Evolutionary conservation across 2,113 vertebrate species (phyloP), one percentile per base, ranked within the genome.

Genomic region (Polypterus bichir): DNA sequence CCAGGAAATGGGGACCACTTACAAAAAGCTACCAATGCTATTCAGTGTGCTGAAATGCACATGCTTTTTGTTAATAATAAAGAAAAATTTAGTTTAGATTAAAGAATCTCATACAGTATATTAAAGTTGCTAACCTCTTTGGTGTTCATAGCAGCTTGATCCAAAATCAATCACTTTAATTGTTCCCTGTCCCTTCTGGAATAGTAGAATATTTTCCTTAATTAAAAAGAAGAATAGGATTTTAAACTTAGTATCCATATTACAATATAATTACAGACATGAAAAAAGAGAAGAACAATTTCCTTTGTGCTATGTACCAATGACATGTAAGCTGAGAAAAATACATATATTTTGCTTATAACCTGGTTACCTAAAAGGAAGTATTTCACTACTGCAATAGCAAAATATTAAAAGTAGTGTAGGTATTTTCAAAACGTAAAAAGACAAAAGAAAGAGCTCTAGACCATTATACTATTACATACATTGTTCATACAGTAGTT

Each of bases 101-200:
- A 68, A 62, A 64, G 69, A 49, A 66, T 72, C 49, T 68, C 74
- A 70, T 64, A 64, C 70, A 74, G 71, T 70, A 65, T 71, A 70
- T 68, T 27, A 27, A 71, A 73, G 76, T 48, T 68, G 65, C 76
- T 75, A 69, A 96, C 92, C 91, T 82, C 88, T 91, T 78, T 96
- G 90, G 69, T 95, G 83, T 73, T 94, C 93, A 61, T 92, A 95
- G 73, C 94, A 97, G 72, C 94, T 96, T 58, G 93, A 96, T 67
- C 94, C 94, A 81, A 97, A 96, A 76, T 97, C 94, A 62, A 96
- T 93, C 64, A 97, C 94, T 79, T 97, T 97, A 70, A 97, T 91
- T 66, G 91, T 91, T 45, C 90, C 83, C 46, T 91, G 91, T 5
- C 90, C 94, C 69, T 83, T 86, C 68, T 91, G 89, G 64, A 89